Evolutionary conservation across 1,140 invertebrate species (phyloP).

Genomic region (Pseudomyrmex concolor): DNA sequence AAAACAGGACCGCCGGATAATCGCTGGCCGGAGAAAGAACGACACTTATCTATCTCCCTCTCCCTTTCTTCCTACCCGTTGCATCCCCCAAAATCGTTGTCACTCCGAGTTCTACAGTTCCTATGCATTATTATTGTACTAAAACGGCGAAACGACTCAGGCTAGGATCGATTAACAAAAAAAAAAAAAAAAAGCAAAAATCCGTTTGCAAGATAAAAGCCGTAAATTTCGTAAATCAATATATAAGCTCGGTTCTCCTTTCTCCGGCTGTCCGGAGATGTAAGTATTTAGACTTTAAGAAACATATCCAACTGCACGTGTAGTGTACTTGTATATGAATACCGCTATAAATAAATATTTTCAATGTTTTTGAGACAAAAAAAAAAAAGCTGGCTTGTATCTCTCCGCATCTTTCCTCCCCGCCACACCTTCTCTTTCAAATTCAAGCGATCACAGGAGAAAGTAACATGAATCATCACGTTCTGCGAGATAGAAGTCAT

Average conservation of each 20-base stretch:
- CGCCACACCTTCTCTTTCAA: neutral
- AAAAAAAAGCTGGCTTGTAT: slow-evolving; percentile 48
- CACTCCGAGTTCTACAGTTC: slow-evolving; percentile 73
- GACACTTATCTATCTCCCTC: slow-evolving; percentile 14
- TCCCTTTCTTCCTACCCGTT: slow-evolving; percentile 5
- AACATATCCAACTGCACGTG: slow-evolving; percentile 79
- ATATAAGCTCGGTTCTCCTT: slow-evolving; percentile 68
- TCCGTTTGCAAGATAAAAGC: slow-evolving; percentile 46
- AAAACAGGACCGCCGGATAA: slow-evolving; percentile 37
- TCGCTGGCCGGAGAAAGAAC: slow-evolving; percentile 72
- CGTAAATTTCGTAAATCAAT: slow-evolving; percentile 70
- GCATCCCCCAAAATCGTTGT: slow-evolving; percentile 56
- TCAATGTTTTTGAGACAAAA: slow-evolving; percentile 77
- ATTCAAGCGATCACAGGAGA: too few relatives aligned
- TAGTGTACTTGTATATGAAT: slow-evolving; percentile 80
- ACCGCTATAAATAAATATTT: slow-evolving; percentile 80
- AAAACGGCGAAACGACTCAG: slow-evolving; percentile 67
- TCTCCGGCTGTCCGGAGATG: slow-evolving; percentile 75
- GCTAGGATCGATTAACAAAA: slow-evolving; percentile 35
- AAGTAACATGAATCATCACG: neutral
- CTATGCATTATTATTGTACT: slow-evolving; percentile 60
- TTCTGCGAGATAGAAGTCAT: slow-evolving; percentile 25
- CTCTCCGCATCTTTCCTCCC: too few relatives aligned
- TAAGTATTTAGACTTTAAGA: slow-evolving; percentile 76
- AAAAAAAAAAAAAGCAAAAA: neutral